Evolutionary conservation across 2,113 vertebrate genomes (phyloP), one percentile per base, ranked within the genome.

Genomic region (Theristicus caerulescens): DNA sequence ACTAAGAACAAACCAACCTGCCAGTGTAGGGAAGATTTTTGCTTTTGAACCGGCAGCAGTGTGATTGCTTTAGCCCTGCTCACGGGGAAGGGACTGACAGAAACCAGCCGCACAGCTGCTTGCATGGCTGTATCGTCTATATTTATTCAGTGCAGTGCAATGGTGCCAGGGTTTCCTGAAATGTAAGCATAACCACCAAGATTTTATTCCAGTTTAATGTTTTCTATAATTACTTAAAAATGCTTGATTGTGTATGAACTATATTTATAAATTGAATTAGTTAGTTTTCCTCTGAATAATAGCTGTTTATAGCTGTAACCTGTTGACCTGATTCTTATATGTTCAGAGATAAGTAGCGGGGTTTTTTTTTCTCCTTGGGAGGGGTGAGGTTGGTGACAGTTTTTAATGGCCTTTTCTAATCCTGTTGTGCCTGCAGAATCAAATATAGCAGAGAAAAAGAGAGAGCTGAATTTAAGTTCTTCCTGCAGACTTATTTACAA

Each of bases 41-140:
- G 47, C 34, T 72, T 77, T 79, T 73, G 84, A 80, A 87, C 25
- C 15, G 69, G 78, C 51, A 87, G 78, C 62, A 69, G 2, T 11
- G 49, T 52, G 47, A 36, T 9, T 83, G 73, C 66, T 16, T 55
- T 46, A 57, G 29, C 61, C 22, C 51, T 65, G 64, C 69, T 40
- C 0, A 0, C 25, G 88, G 78, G 61, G 78, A 65, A 77, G 66
- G 54, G 46, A 69, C 25, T 85, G 86, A 91, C 3, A 72, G 52
- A 90, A 95, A 89, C n/a, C 96, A 95, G 97, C 69, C 29, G 5
- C 10, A 16, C 67, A 73, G 76, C 70, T 89, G 61, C 51, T 85
- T 49, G 64, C 86, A 57, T 2, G 77, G 93, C 65, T 84, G 31
- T n/a, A 44, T 21, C 7, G 21, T 62, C 84, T 91, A 1, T 46